These are phyloP conservation scores for Chelonoidis abingdonii DNA, from an alignment of 2,113 vertebrate species.

Conservation along the genomic window DNA sequence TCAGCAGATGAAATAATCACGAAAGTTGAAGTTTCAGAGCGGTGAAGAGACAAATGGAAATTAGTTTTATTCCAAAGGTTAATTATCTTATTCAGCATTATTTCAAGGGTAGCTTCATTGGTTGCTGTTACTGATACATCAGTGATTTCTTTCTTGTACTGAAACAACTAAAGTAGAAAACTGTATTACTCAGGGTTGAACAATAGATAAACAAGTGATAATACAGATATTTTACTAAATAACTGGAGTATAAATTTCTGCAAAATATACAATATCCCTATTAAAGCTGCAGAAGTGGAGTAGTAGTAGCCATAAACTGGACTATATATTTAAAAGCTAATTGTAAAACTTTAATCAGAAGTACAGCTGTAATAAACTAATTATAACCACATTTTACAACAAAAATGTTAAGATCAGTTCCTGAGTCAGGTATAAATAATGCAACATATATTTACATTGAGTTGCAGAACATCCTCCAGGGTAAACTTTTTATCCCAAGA, in stretches of 20 bases:
- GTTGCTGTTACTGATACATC: slow-evolving; percentile 73
- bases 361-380: background rate
- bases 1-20: slow-evolving; percentile 73
- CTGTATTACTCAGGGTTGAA: no score
- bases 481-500: slow-evolving; percentile 62
- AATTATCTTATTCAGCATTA: slow-evolving; percentile 71
- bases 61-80: slow-evolving; percentile 72
- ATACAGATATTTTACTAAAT: background rate
- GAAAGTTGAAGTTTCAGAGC: slow-evolving; percentile 37
- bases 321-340: background rate
- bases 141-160: slow-evolving; percentile 65
- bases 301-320: background rate
- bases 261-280: background rate
- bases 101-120: slow-evolving; percentile 75
- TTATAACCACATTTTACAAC: background rate
- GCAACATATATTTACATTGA: slow-evolving; percentile 63
- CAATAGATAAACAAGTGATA: background rate
- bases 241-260: background rate
- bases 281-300: background rate
- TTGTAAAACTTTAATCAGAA: background rate
- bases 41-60: slow-evolving; percentile 67
- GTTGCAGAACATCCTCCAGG: slow-evolving; percentile 65
- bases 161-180: slow-evolving; percentile 66
- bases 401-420: background rate
- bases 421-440: background rate